Evolutionary conservation across 1,140 invertebrate genomes (phyloP).

Genomic region (Sinella curviseta): DNA sequence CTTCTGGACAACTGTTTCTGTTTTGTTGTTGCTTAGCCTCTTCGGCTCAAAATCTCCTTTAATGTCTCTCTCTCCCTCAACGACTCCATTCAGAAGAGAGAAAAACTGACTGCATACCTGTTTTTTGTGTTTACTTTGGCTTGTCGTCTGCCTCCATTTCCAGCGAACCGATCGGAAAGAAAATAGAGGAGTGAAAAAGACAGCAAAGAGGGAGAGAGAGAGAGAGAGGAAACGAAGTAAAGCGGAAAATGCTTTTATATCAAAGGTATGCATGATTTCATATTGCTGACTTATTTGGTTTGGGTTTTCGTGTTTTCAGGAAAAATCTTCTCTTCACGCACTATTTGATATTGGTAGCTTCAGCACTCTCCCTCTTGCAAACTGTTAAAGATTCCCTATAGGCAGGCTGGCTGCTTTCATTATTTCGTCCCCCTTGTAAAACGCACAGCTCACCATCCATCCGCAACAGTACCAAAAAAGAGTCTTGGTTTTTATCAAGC

Average conservation of each 20-base stretch:
- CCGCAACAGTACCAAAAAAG: not conserved
- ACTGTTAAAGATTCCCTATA: too few relatives aligned
- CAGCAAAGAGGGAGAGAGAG: not conserved
- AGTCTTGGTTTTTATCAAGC: not conserved
- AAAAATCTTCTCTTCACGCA: not conserved
- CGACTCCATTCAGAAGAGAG: not conserved
- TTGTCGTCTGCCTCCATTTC: not conserved
- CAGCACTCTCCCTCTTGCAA: too few relatives aligned
- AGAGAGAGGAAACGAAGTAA: not conserved
- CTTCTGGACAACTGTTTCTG: not conserved
- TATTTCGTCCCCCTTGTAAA: not conserved
- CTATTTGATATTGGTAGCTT: not conserved
- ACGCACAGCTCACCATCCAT: not conserved
- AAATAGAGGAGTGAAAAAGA: not conserved
- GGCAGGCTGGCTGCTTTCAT: not conserved
- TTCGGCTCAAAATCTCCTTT: not conserved
- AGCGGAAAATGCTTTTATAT: slow-evolving; percentile 11
- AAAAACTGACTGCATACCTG: not conserved
- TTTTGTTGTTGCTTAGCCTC: not conserved
- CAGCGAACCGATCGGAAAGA: not conserved
- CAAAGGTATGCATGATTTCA: slow-evolving; percentile 14
- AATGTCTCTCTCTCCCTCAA: not conserved
- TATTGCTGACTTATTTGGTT: not conserved
- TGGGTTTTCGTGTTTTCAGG: not conserved
- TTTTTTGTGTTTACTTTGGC: not conserved